A percentile compares a stretch with the other conserved stretches of the same genome.
These are phyloP conservation scores for Poecile atricapillus DNA, from an alignment of 2,113 vertebrate species.

Conservation along the genomic window DNA sequence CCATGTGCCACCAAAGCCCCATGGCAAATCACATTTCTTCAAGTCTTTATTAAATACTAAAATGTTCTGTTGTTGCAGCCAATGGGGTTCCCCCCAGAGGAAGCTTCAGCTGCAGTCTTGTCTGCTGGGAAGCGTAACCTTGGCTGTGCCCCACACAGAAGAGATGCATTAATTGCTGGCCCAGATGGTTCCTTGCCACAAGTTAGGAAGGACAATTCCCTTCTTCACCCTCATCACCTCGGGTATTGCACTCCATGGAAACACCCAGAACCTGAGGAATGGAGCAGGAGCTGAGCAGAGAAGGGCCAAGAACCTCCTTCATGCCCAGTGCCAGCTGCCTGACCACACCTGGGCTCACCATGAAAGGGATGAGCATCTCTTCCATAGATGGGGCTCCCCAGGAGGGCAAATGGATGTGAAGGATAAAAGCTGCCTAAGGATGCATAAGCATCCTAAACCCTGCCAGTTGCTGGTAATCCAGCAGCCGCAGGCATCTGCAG, in stretches of 20 bases:
- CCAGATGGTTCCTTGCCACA: fast-evolving
- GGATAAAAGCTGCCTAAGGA: background rate
- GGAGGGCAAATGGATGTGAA: background rate
- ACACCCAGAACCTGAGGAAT: background rate
- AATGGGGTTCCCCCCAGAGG: background rate
- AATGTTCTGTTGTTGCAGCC: background rate
- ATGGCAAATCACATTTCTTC: background rate
- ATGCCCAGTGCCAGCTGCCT: fast-evolving
- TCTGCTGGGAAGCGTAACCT: background rate
- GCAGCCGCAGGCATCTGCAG: background rate
- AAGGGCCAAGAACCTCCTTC: background rate
- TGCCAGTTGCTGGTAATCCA: background rate
- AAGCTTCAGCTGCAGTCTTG: background rate
- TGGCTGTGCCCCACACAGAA: background rate
- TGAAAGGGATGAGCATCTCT: fast-evolving
- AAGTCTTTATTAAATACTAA: background rate
- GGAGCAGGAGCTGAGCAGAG: background rate
- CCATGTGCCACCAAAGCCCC: background rate
- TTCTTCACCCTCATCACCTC: background rate
- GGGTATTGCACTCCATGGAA: fast-evolving
- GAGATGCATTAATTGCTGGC: background rate
- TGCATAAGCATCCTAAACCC: background rate
- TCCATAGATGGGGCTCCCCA: background rate
- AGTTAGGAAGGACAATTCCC: background rate
- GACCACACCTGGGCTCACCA: background rate